Percentiles rank a stretch among this genome's conserved stretches.
Conservation (phyloP, 2,113 vertebrate genomes). For the human region GRCh38 chrX:85159001-85159500, state of each 20-base stretch:
- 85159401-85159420: too few relatives aligned
- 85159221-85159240: not conserved
- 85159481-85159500: too few relatives aligned
- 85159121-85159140: not conserved
- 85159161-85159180: not conserved
- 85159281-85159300: not conserved
- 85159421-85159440: too few relatives aligned
- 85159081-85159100: not conserved
- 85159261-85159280: not conserved
- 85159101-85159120: not conserved
- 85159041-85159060: not conserved
- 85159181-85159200: not conserved
- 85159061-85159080: not conserved
- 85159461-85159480: too few relatives aligned
- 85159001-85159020: slow-evolving; percentile 9
- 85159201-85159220: not conserved
- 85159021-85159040: slow-evolving; percentile 3
- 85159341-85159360: too few relatives aligned
- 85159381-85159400: too few relatives aligned
- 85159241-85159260: not conserved
- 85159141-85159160: not conserved
- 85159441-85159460: too few relatives aligned
- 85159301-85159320: too few relatives aligned
- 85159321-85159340: too few relatives aligned
- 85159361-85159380: too few relatives aligned